These are phyloP conservation scores for Brachypteracias leptosomus DNA, from an alignment of 2,113 vertebrate species.

Conservation along the genomic window DNA sequence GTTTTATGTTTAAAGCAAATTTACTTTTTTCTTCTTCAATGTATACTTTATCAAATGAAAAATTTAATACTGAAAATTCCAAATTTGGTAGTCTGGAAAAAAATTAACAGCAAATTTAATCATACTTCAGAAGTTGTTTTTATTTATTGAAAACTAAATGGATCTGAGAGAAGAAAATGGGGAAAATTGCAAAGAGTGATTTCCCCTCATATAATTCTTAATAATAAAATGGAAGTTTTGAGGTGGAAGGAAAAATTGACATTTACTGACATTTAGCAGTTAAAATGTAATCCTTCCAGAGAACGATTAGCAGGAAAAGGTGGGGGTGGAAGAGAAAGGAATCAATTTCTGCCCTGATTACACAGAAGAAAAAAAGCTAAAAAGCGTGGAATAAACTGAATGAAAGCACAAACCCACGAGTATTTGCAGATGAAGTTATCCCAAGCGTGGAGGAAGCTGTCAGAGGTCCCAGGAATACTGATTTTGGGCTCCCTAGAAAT, in stretches of 20 bases:
- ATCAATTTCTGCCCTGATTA: slow-evolving; percentile 39
- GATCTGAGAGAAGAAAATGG: not conserved
- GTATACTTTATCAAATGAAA: not conserved
- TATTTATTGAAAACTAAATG: not conserved
- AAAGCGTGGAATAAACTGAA: not conserved
- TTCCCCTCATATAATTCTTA: not conserved
- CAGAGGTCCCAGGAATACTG: not conserved
- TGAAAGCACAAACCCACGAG: not conserved
- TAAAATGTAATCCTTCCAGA: slow-evolving; percentile 45
- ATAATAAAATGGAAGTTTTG: slow-evolving; percentile 9
- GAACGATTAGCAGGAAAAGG: slow-evolving; percentile 1
- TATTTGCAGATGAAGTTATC: not conserved
- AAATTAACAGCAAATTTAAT: not conserved
- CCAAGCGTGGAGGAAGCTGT: not conserved
- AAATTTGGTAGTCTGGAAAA: not conserved
- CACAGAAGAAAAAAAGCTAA: not conserved
- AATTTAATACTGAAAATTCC: not conserved
- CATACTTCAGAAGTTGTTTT: not conserved
- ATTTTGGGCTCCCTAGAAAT: not conserved
- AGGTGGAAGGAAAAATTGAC: slow-evolving; percentile 23
- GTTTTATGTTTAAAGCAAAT: not conserved
- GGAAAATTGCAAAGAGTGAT: not conserved
- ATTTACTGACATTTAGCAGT: slow-evolving; percentile 58
- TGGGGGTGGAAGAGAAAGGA: slow-evolving; percentile 19
- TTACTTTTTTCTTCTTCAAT: not conserved